phyloP scores from a whole-genome alignment of 2,797 vertebrate genomes.

The Threskiornis aethiopicus region DNA sequence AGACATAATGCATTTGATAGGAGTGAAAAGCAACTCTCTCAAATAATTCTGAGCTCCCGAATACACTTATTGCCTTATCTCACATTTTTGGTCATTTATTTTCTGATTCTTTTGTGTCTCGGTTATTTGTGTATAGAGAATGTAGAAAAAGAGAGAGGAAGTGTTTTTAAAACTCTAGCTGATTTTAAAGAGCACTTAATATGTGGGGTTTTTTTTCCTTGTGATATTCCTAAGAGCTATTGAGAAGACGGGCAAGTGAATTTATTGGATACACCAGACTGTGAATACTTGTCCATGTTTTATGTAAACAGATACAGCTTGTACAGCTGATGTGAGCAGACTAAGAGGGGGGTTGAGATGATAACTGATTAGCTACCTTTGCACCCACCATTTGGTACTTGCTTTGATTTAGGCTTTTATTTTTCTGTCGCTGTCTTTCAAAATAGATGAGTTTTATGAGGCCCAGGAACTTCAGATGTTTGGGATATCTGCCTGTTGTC shows the following conservation, averaged over 20 bases:
- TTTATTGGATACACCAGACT: neutral
- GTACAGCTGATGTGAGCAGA: neutral
- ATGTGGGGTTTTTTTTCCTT: accelerated
- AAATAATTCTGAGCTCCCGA: neutral
- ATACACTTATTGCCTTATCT: neutral
- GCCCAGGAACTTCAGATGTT: neutral
- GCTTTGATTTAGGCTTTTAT: neutral
- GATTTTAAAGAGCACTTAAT: neutral
- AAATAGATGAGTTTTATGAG: neutral
- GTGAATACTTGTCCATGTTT: neutral
- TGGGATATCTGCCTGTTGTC: neutral
- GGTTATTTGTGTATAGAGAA: neutral
- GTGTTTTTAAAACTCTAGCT: neutral
- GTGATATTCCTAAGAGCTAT: neutral
- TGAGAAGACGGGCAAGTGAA: neutral
- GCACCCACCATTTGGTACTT: neutral
- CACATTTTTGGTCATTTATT: neutral
- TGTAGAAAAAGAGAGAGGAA: neutral
- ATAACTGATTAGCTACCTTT: neutral
- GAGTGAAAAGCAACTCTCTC: neutral
- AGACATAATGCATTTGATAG: neutral
- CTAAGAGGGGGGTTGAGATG: neutral
- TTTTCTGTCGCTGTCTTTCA: neutral
- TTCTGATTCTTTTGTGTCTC: neutral
- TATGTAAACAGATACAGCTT: neutral